phyloP scores from a whole-genome alignment of 2,888 invertebrate genomes.

The Xiphydria camelus region DNA sequence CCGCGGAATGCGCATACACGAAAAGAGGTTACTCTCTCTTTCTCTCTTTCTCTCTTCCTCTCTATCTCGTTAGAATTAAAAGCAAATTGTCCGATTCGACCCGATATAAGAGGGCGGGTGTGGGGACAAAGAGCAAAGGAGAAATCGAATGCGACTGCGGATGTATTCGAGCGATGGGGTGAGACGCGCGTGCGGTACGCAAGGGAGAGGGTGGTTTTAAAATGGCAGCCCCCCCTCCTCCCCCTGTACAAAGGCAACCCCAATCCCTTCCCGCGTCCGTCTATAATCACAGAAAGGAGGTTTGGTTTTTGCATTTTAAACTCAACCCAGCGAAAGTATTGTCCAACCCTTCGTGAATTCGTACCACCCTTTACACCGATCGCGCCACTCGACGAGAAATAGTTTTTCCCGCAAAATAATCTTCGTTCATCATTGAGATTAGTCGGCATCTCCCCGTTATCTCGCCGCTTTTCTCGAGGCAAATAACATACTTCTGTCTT shows the following conservation, averaged over 20 bases:
- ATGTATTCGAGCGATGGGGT: slow-evolving; percentile 24
- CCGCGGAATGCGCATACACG: too few relatives aligned
- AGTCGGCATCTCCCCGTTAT: too few relatives aligned
- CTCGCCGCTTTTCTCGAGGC: too few relatives aligned
- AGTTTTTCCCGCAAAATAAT: too few relatives aligned
- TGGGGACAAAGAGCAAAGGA: slow-evolving; percentile 14
- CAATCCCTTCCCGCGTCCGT: slow-evolving; percentile 40
- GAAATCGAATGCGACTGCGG: slow-evolving; percentile 23
- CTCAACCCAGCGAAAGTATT: slow-evolving; percentile 10
- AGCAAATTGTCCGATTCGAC: not conserved
- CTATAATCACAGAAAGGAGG: slow-evolving; percentile 46
- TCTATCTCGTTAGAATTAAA: too few relatives aligned
- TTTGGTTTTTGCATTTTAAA: slow-evolving; percentile 48
- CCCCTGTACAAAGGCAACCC: slow-evolving; percentile 38
- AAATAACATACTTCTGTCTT: too few relatives aligned
- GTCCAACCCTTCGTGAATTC: not conserved
- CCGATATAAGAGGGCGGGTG: not conserved
- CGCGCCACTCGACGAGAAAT: too few relatives aligned
- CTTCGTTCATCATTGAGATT: too few relatives aligned
- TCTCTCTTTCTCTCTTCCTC: too few relatives aligned
- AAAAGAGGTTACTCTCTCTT: too few relatives aligned
- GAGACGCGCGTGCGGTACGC: not conserved
- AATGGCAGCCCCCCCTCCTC: slow-evolving; percentile 40
- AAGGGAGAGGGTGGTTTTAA: slow-evolving; percentile 21
- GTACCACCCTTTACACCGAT: too few relatives aligned